Conservation (phyloP, 2,113 vertebrate species). For the Murina feae region DNA sequence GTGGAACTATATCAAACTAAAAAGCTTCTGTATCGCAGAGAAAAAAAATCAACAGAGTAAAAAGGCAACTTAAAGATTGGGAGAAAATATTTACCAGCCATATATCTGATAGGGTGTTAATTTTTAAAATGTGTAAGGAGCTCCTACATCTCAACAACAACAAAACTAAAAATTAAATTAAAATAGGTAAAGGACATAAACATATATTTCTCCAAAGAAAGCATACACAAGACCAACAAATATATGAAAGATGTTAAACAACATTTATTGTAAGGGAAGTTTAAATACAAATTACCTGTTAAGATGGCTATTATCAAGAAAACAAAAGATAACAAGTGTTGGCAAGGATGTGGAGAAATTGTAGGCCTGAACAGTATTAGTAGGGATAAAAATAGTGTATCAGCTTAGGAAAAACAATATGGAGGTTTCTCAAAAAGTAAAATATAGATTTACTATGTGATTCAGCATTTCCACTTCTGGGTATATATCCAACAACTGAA, state of each 20-base stretch:
- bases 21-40: background rate
- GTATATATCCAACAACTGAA: background rate
- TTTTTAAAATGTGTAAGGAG: background rate
- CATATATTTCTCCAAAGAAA: background rate
- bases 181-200: background rate
- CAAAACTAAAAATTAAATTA: background rate
- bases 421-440: background rate
- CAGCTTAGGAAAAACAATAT: background rate
- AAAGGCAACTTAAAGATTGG: too few relatives aligned
- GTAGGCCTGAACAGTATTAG: background rate
- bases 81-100: background rate
- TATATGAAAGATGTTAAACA: background rate
- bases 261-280: background rate
- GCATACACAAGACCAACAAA: background rate
- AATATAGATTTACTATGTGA: too few relatives aligned
- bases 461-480: background rate
- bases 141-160: background rate
- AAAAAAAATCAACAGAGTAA: background rate
- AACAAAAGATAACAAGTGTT: background rate
- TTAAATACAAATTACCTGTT: background rate
- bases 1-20: background rate
- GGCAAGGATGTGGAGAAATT: background rate
- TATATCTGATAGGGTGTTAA: background rate
- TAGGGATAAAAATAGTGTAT: background rate
- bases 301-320: background rate